Conservation (phyloP, 2,113 vertebrate genomes). For the Myotis davidii region DNA sequence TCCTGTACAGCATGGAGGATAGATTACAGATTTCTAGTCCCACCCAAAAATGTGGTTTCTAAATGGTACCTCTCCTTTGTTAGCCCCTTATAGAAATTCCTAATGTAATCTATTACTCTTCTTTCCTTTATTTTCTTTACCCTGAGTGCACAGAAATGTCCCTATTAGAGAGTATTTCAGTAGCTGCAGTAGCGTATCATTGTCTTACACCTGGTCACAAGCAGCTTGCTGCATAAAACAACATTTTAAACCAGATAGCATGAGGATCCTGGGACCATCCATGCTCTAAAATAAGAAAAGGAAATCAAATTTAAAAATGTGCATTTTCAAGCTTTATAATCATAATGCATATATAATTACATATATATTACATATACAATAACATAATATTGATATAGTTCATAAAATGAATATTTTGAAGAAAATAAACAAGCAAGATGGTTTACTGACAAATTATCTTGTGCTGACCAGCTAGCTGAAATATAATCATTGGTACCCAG, state of each 20-base stretch:
- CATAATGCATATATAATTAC: not conserved
- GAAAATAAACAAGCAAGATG: conserved; percentile 26
- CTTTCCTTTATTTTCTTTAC: not conserved
- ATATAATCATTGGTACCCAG: not conserved
- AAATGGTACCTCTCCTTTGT: not conserved
- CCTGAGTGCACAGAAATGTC: not conserved
- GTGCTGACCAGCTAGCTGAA: not conserved
- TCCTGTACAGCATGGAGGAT: not conserved
- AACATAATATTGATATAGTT: not conserved
- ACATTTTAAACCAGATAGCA: not conserved
- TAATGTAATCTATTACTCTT: not conserved
- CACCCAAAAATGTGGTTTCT: not conserved
- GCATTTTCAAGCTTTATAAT: not conserved
- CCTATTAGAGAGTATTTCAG: not conserved
- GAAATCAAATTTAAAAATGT: not conserved
- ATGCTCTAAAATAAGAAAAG: not conserved
- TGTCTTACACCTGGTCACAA: not conserved
- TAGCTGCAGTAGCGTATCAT: not conserved
- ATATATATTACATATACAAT: not conserved
- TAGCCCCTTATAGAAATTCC: not conserved
- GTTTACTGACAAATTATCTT: not conserved
- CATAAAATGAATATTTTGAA: conserved; percentile 9
- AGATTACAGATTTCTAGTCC: not conserved
- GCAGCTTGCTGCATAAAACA: not conserved
- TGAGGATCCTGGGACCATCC: not conserved